These are phyloP conservation scores for Lithophane leautieri DNA, from an alignment of 2,888 invertebrate genomes.

Conservation along the genomic window DNA sequence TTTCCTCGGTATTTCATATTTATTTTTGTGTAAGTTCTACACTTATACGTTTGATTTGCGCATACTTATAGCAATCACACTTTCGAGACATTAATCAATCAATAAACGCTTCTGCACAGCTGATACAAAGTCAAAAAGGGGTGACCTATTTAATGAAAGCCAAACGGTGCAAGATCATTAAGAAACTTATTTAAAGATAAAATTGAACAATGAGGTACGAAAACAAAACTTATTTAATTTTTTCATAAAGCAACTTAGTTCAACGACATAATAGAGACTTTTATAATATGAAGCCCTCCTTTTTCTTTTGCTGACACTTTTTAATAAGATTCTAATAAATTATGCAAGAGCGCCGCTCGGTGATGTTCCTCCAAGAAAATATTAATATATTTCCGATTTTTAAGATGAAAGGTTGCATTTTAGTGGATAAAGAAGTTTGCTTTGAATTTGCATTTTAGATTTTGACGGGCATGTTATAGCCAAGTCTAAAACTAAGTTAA, in stretches of 20 bases:
- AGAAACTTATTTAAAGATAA: constrained; percentile 41
- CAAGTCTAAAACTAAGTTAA: not conserved
- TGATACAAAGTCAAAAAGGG: not conserved
- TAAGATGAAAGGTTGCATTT: constrained; percentile 47
- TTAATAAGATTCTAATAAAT: constrained; percentile 87
- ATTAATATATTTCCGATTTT: constrained; percentile 63
- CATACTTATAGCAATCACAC: not conserved
- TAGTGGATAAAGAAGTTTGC: constrained; percentile 30
- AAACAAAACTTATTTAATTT: constrained; percentile 76
- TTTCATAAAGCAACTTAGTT: constrained; percentile 76
- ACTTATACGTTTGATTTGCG: not conserved
- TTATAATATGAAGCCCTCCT: constrained; percentile 73
- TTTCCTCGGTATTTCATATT: not conserved
- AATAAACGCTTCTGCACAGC: not conserved
- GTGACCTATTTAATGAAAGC: not conserved
- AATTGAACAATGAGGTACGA: constrained; percentile 44
- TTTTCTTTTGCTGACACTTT: constrained; percentile 84
- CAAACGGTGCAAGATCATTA: constrained; percentile 30
- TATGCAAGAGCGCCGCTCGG: constrained; percentile 78
- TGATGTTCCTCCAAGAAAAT: constrained; percentile 74
- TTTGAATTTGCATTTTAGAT: constrained; percentile 37
- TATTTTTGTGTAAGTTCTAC: not conserved
- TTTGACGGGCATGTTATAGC: not conserved
- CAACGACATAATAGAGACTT: constrained; percentile 77
- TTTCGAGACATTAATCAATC: not conserved